Evolutionary conservation across 2,888 invertebrate species (phyloP).

Genomic region (Sepioteuthis lessoniana): DNA sequence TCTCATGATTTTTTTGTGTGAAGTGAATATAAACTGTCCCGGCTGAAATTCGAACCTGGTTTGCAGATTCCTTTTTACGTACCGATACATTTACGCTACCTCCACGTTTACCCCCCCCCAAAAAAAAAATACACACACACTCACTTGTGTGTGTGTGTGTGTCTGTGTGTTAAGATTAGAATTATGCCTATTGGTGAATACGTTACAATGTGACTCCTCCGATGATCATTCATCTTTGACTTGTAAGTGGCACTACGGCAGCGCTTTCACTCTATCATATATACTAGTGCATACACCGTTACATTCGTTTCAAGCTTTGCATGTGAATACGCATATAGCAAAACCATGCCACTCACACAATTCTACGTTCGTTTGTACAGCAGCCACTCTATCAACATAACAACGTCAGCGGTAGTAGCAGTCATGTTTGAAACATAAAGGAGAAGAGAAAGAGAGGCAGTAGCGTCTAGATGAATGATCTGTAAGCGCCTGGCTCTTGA

Average conservation of each 20-base stretch:
- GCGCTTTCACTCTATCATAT: neutral
- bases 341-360: neutral
- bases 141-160: too few species aligned
- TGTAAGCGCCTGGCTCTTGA: neutral
- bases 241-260: neutral
- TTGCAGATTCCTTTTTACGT: too few species aligned
- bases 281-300: neutral
- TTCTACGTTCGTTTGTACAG: conserved; percentile 6
- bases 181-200: neutral
- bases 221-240: neutral
- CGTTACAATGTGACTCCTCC: neutral
- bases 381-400: neutral
- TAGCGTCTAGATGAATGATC: neutral
- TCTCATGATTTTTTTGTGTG: too few species aligned
- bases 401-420: neutral
- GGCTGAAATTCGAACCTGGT: too few species aligned
- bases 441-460: neutral
- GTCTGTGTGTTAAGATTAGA: too few species aligned
- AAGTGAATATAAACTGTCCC: too few species aligned
- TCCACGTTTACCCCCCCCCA: too few species aligned
- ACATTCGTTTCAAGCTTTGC: neutral
- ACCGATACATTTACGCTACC: too few species aligned
- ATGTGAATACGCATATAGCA: neutral
- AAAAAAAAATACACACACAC: too few species aligned
- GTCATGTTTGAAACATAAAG: neutral